Evolutionary conservation across 2,888 invertebrate genomes (phyloP).

Genomic region (Macroteleia sp.): DNA sequence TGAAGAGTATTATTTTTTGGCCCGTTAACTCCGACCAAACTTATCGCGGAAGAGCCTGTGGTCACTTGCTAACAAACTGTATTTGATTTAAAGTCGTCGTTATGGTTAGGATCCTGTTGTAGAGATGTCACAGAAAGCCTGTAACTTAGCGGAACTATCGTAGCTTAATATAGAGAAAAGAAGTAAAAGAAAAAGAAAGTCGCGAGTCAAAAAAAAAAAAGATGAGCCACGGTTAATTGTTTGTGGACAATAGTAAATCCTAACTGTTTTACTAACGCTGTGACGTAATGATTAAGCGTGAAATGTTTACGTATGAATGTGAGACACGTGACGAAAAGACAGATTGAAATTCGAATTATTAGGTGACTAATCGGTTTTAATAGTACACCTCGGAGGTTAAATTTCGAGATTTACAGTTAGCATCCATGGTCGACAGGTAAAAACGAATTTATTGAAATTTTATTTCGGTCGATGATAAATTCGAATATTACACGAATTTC

Average conservation of each 20-base stretch:
- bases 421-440: slow-evolving; percentile 10
- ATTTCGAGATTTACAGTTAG: slow-evolving; percentile 36
- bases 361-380: slow-evolving; percentile 51
- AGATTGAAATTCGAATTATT: slow-evolving; percentile 35
- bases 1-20: too few relatives aligned
- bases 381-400: slow-evolving; percentile 26
- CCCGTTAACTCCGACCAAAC: slow-evolving; percentile 39
- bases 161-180: slow-evolving; percentile 16
- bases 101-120: slow-evolving; percentile 50
- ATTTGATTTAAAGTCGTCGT: slow-evolving; percentile 65
- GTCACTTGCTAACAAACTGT: slow-evolving; percentile 41
- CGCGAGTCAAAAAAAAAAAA: neutral
- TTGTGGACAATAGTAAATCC: slow-evolving; percentile 50
- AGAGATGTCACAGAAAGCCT: too few relatives aligned
- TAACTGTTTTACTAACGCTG: slow-evolving; percentile 46
- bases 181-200: neutral
- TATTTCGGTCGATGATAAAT: slow-evolving; percentile 42
- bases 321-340: slow-evolving; percentile 24
- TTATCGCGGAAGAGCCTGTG: slow-evolving; percentile 54
- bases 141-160: slow-evolving; percentile 30
- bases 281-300: slow-evolving; percentile 39
- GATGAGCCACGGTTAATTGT: slow-evolving; percentile 36
- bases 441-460: slow-evolving; percentile 35
- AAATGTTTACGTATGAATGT: slow-evolving; percentile 44
- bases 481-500: slow-evolving; percentile 46